Evolutionary conservation across 2,113 vertebrate genomes (phyloP), one percentile per base, ranked within the genome.

Genomic region (Amblyornis subalaris): DNA sequence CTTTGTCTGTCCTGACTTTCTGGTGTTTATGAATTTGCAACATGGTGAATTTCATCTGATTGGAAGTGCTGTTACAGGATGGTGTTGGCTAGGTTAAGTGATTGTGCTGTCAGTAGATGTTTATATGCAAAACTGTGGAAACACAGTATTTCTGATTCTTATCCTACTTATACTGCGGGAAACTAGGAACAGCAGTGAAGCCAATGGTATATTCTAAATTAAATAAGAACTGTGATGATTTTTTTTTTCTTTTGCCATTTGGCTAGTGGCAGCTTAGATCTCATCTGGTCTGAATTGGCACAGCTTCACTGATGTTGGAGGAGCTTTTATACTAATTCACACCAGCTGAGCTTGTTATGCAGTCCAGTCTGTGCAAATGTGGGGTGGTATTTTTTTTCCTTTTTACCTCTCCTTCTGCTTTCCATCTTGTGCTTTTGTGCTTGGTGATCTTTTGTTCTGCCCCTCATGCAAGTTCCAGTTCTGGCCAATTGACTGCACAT

Each of bases 231-330:
- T 54, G 42, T 24, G 24, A 20, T 67, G 67, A 4, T 67, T 58
- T 72, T 53, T 20, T 84, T 77, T 78, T 74, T 13, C 2, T 51
- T 76, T 75, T 54, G 18, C 44, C 69, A 64, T 86, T 95, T 94
- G 90, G 51, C 80, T 88, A 62, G 48, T 74, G 69, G 54, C 72
- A 83, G 74, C 84, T 72, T 82, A 66, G 60, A 74, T 94, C 47
- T 94, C 89, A 91, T 95, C 93, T 97, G 94, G 78, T 91, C 74
- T 94, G 44, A 89, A 73, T 33, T 96, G 94, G 91, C 95, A 92
- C 66, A 31, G 75, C 33, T 86, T 92, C 85, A 42, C 29, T 90
- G 91, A 6, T 73, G 54, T 31, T 93, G 88, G 58, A 92, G 81
- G 40, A 88, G 88, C 91, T 95, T 94, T 96, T 91, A 20, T 88